Base-by-base conservation (phyloP, 2,113 vertebrate genomes). In the Pogonocichla stellata region DNA sequence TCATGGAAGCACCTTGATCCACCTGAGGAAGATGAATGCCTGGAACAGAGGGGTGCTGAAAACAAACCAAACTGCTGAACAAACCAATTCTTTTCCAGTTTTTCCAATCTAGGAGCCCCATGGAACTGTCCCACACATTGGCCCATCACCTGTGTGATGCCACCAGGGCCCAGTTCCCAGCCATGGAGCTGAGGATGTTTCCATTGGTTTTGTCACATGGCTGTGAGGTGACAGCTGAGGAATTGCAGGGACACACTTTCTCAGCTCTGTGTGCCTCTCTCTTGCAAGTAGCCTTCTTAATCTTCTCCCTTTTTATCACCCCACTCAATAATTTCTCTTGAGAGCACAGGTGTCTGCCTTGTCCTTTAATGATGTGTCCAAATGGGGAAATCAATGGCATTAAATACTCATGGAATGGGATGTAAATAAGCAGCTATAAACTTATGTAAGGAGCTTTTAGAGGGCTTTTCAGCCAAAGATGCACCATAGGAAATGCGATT, bases 291-390 rank as follows among this genome's bases (percentile, higher is more conserved):
- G 73, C n/a, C 42, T 88, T 96, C 91, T 80, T 86, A 95, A 94
- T 94, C 62, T 43, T 67, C 71, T 97, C 62, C 64, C 75, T 94
- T 95, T 96, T 96, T 91, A 94, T 85, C 75, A 83, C 26, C 23
- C 31, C 26, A 78, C 86, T 96, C 91, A 82, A 88, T 93, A 95
- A 69, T 93, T 95, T 62, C 58, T 95, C 31, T 81, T 45, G 25
- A 80, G 48, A 57, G 36, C n/a, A 47, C 10, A 53, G 73, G 50
- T 79, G 79, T 53, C 80, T 95, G 34, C 26, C 47, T 64, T 90
- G 48, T 93, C 43, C 73, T 87, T 96, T 93, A 92, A 90, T 74
- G 70, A 80, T 67, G 54, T 87, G 93, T 85, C 88, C 84, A 90
- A 87, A 29, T 36, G 14, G 43, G 80, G 36, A 93, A 96, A 94